Base-by-base conservation (phyloP, 2,888 invertebrate genomes). In the Andrena bicolor region DNA sequence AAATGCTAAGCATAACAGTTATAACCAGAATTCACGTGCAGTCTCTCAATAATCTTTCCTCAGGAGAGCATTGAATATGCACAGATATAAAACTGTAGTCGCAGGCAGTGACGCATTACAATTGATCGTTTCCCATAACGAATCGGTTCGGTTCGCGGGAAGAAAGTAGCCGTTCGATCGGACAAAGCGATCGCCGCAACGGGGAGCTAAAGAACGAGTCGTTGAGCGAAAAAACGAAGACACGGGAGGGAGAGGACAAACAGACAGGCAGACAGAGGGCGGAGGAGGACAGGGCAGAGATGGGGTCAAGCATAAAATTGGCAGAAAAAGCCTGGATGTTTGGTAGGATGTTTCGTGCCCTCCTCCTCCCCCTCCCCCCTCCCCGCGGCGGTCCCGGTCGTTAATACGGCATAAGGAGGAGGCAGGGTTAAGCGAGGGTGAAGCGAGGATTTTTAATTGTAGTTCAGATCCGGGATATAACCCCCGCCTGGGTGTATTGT, bases 401-500 rank as follows among this genome's bases (percentile, higher is more conserved):
- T 92, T 92, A 91, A 91, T 91, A 89, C 85, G 87, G 90, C 88
- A 90, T 90, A 90, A 91, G 89, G 87, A 90, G 85, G 85, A 88
- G 85, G 80, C 86, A 84, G 89, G 87, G 90, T 90, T 91, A 91
- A 92, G 86, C 85, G 91, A 91, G 91, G 91, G 91, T 90, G 90
- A 91, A 92, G 87, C 88, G 90, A 90, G 90, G 90, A 91, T 92
- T 92, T 92, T 92, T 92, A 92, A 92, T 92, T 92, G 92, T 92
- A 92, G 92, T 91, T 92, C 89, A 90, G 88, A 56, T 56, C 87
- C 90, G 89, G 90, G 56, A 56, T 90, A 92, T 92, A 90, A 90
- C 90, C 89, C 56, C 89, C 88, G 88, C 91, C 74, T 90, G 86
- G 81, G 87, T 89, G 92, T 92, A 93, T 93, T 93, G 93, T 93